Conservation (phyloP, 2,113 vertebrate species). For the Arothron firmamentum region DNA sequence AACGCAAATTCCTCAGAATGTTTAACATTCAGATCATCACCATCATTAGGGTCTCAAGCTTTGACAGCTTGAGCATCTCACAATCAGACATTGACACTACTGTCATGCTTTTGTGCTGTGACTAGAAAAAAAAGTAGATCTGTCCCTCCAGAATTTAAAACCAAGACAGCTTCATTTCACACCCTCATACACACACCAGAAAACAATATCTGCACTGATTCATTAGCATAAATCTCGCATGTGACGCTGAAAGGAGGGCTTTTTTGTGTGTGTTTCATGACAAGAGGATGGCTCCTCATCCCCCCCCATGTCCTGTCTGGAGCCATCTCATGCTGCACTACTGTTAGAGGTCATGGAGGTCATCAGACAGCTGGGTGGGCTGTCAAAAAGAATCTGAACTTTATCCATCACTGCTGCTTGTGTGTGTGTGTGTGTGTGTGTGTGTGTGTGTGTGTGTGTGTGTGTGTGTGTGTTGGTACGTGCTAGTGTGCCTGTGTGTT, state of each 20-base stretch:
- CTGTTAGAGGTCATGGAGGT: constrained; percentile 34
- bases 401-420: constrained; percentile 44
- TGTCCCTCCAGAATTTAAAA: constrained; percentile 8
- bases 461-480: constrained; percentile 24
- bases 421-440: constrained; percentile 20
- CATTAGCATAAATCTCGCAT: constrained; percentile 11
- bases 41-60: no score
- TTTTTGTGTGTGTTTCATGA: constrained; percentile 12
- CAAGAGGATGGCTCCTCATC: constrained; percentile 1
- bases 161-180: constrained; percentile 7
- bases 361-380: constrained; percentile 11
- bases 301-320: constrained; percentile 20
- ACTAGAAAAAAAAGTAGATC: no score
- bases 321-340: constrained; percentile 16
- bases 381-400: constrained; percentile 51
- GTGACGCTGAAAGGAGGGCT: background rate
- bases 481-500: constrained; percentile 23
- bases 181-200: background rate
- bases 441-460: constrained; percentile 27
- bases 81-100: no score
- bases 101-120: no score
- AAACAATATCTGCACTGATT: background rate
- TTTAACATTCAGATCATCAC: no score
- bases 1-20: no score
- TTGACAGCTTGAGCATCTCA: no score